A percentile compares a stretch with the other conserved stretches of the same genome.
These are phyloP conservation scores for Phrynocephalus vlangalii DNA, from an alignment of 2,797 vertebrate species.

Conservation along the genomic window DNA sequence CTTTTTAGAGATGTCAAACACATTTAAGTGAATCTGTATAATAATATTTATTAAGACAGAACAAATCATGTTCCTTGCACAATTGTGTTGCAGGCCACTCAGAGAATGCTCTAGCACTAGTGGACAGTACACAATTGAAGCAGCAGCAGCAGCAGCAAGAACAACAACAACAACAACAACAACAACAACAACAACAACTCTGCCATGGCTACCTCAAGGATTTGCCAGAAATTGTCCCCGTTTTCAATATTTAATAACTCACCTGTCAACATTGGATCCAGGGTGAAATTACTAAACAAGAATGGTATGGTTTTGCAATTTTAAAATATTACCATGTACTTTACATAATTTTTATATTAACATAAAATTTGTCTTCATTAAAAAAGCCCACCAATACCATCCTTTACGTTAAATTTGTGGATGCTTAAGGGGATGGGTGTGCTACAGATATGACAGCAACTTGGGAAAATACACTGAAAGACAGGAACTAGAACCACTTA, in stretches of 20 bases:
- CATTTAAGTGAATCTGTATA: slow-evolving; percentile 31
- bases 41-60: slow-evolving; percentile 32
- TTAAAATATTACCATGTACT: background rate
- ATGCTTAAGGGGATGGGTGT: background rate
- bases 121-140: too few species aligned
- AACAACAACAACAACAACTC: too few species aligned
- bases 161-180: too few species aligned
- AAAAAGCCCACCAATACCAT: background rate
- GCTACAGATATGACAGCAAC: slow-evolving; percentile 25
- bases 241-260: slow-evolving; percentile 32
- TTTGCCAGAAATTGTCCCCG: slow-evolving; percentile 18
- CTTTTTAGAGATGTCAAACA: slow-evolving; percentile 34
- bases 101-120: too few species aligned
- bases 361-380: background rate
- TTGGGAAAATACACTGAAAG: background rate
- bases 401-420: background rate
- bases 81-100: too few species aligned
- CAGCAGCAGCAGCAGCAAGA: too few species aligned
- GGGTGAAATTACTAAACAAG: slow-evolving; percentile 17
- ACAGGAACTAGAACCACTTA: background rate
- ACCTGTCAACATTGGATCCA: slow-evolving; percentile 50
- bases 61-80: slow-evolving; percentile 8
- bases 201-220: slow-evolving; percentile 21
- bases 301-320: background rate
- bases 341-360: background rate